These are phyloP conservation scores for Fragum sueziense DNA, from an alignment of 2,888 invertebrate genomes.

Conservation along the genomic window DNA sequence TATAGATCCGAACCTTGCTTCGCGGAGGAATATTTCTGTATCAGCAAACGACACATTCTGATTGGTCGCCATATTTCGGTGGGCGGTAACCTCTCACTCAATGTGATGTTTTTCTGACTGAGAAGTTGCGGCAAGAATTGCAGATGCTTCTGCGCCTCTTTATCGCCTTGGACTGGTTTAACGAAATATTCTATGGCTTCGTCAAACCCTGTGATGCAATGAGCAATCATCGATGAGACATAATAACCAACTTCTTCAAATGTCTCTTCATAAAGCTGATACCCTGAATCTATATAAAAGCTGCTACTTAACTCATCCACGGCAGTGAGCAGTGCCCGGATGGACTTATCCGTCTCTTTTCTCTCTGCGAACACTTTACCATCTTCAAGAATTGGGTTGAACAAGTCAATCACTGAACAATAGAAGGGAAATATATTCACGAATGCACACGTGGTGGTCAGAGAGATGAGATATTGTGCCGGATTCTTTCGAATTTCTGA, in stretches of 20 bases:
- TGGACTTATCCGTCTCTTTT: conserved; percentile 52
- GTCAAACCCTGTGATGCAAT: conserved; percentile 62
- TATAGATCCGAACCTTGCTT: conserved; percentile 62
- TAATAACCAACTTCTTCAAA: conserved; percentile 61
- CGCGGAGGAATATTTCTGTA: conserved; percentile 60
- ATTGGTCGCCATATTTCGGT: conserved; percentile 68
- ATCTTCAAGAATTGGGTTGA: conserved; percentile 57
- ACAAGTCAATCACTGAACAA: conserved; percentile 58
- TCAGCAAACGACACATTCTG: conserved; percentile 65
- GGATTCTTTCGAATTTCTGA: conserved; percentile 58
- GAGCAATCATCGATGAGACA: conserved; percentile 50
- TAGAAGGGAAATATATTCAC: conserved; percentile 67
- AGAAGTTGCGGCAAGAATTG: conserved; percentile 61
- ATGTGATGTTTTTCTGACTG: conserved; percentile 64
- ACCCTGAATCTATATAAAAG: conserved; percentile 68
- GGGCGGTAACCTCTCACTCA: conserved; percentile 63
- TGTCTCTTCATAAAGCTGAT: conserved; percentile 59
- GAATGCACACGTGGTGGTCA: conserved; percentile 59
- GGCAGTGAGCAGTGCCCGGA: conserved; percentile 52
- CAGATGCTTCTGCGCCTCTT: conserved; percentile 62
- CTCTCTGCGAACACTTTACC: conserved; percentile 54
- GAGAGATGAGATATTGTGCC: conserved; percentile 48
- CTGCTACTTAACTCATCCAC: conserved; percentile 62
- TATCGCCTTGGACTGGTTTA: conserved; percentile 61
- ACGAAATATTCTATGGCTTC: conserved; percentile 67